Evolutionary conservation across 2,113 vertebrate species (phyloP).

Genomic region (Hyperoodon ampullatus): DNA sequence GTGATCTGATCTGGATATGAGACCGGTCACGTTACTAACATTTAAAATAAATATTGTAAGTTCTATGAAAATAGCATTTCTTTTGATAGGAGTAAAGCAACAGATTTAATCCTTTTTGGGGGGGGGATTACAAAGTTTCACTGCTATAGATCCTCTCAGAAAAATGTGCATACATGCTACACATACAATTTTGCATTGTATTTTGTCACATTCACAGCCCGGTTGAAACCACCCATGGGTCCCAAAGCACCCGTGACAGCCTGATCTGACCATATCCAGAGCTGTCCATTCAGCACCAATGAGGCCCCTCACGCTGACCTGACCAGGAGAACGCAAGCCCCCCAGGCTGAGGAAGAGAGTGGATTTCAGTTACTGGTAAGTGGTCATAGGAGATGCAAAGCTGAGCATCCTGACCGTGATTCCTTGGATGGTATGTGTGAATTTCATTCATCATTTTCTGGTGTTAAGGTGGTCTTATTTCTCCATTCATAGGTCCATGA

Average conservation of each 20-base stretch:
- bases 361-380: background rate
- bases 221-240: background rate
- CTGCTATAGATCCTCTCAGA: background rate
- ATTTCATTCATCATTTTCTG: background rate
- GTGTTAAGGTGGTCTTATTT: too few species aligned
- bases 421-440: background rate
- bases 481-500: background rate
- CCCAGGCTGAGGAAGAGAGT: background rate
- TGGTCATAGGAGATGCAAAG: accelerated
- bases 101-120: background rate
- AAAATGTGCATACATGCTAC: background rate
- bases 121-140: background rate
- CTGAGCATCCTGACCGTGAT: too few species aligned
- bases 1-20: background rate
- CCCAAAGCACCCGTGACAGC: too few species aligned
- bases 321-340: background rate
- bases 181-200: background rate
- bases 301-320: accelerated
- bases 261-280: background rate
- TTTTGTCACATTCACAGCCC: background rate
- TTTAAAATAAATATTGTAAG: background rate
- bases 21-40: background rate
- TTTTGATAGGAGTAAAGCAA: background rate
- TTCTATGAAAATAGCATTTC: constrained; percentile 2
- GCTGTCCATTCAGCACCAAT: constrained; percentile 51